Percentiles rank a stretch among this genome's conserved stretches.
Conservation (phyloP, 2,797 vertebrate genomes). For the Micrastur ruficollis region DNA sequence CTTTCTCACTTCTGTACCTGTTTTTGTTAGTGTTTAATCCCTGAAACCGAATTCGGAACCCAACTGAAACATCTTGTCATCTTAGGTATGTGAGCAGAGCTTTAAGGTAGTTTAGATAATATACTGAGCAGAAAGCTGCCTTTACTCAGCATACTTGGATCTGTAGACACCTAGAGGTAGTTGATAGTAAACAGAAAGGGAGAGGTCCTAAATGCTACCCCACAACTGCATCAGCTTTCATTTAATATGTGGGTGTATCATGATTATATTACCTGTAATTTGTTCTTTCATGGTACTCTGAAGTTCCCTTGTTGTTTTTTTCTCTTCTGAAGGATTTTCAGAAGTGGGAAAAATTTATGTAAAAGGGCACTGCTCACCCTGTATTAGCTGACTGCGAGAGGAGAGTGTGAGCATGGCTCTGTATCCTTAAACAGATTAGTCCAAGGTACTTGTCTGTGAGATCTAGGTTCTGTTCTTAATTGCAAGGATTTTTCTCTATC, state of each 20-base stretch:
- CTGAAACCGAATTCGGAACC: not conserved
- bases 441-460: not conserved
- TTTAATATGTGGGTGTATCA: not conserved
- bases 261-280: not conserved
- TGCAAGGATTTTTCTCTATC: not conserved
- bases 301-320: not conserved
- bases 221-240: not conserved
- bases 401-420: not conserved
- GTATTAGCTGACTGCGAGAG: not conserved
- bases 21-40: not conserved
- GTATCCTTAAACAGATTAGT: not conserved
- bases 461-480: not conserved
- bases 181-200: not conserved
- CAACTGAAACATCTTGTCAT: not conserved
- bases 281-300: not conserved
- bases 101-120: not conserved
- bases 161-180: not conserved
- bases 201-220: not conserved
- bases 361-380: not conserved
- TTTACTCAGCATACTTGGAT: not conserved
- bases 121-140: not conserved
- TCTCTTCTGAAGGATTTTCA: not conserved
- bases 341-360: not conserved
- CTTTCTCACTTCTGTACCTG: not conserved
- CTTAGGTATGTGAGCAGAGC: not conserved